A percentile compares a stretch with the other conserved stretches of the same genome.
These are phyloP conservation scores for Magallana ariakensis DNA, from an alignment of 1,140 invertebrate species.

Conservation along the genomic window DNA sequence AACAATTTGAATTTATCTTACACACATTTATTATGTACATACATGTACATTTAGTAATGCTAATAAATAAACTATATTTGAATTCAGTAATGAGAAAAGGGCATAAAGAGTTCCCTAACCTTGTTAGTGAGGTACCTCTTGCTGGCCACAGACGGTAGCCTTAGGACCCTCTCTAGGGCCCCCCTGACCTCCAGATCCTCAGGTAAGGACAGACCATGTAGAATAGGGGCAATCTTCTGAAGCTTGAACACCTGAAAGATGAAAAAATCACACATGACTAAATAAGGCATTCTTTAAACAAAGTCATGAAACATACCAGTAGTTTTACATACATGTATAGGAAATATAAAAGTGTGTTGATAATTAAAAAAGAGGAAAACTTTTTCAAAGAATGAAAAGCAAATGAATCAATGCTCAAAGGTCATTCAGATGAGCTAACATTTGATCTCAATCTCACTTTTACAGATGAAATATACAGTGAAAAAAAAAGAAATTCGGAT, in stretches of 20 bases:
- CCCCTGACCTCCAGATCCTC: conserved; percentile 81
- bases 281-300: background rate
- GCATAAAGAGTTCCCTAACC: conserved; percentile 77
- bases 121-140: conserved; percentile 97
- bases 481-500: too few relatives aligned
- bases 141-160: conserved; percentile 94
- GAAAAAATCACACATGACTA: background rate
- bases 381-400: too few relatives aligned
- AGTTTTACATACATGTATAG: background rate
- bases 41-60: too few relatives aligned
- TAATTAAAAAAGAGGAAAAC: too few relatives aligned
- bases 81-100: too few relatives aligned
- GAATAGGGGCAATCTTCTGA: conserved; percentile 48
- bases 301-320: background rate
- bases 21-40: too few relatives aligned
- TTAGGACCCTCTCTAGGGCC: conserved; percentile 89
- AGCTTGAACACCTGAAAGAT: conserved; percentile 81
- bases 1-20: too few relatives aligned
- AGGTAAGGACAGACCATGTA: conserved; percentile 67
- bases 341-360: background rate
- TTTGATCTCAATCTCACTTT: too few relatives aligned
- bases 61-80: too few relatives aligned
- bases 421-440: too few relatives aligned
- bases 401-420: too few relatives aligned
- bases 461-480: too few relatives aligned